Base-by-base conservation (phyloP, 2,797 vertebrate species). In the Cygnus olor region DNA sequence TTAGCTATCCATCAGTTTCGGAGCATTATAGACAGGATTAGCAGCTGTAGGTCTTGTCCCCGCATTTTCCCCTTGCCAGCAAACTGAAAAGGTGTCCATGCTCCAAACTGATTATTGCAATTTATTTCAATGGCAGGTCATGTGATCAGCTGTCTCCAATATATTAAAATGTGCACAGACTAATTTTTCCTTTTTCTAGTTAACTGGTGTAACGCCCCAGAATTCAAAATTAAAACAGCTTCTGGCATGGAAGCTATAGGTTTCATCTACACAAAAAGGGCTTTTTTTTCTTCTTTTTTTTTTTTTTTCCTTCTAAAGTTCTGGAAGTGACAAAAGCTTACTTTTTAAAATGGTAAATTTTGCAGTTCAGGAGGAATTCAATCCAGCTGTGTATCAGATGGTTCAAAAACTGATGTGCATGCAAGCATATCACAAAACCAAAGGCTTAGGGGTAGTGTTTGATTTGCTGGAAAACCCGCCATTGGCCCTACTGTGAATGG, bases 11-110 rank as follows among this genome's bases (percentile, higher is more conserved):
- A 14, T 73, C 86, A 74, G 45, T 25, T 79, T 80, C 7, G 30
- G 56, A 70, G 70, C 56, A 3, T 69, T 65, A 27, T 4, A 49
- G 76, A 28, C 60, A 71, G 58, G 12, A 90, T 86, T 74, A 82
- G 66, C 54, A 80, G 88, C 71, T 94, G 38, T 19, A 68, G 68
- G 79, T 94, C 74, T 86, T 58, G 38, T 86, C 80, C 61, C 53
- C 58, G 1, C 36, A 10, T 66, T 93, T 89, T 49, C 42, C 18
- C 53, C 42, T 89, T 94, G 65, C 24, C 68, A 78, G 45, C 42
- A 85, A 66, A 92, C 45, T 42, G 32, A 65, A 87, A 56, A 10
- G 4, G 19, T 91, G 11, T 61, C 64, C 76, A 4, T 63, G 12
- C 73, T 77, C 69, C 77, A 69, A 40, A 70, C 28, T 0, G 2